Evolutionary conservation across 1,140 invertebrate species (phyloP).

Genomic region (Tetramorium alpestre): DNA sequence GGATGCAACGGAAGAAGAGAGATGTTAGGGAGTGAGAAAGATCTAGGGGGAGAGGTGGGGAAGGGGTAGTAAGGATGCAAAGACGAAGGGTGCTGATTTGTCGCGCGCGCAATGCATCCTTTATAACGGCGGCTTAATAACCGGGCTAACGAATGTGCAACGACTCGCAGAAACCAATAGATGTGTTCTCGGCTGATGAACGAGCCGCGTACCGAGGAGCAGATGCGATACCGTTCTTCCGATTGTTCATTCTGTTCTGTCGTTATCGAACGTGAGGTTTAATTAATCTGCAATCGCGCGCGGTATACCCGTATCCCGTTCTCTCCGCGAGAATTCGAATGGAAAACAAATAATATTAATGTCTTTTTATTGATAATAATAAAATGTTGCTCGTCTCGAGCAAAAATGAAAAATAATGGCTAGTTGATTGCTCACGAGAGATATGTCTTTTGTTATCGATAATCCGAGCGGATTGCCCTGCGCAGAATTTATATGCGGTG

Average conservation of each 20-base stretch:
- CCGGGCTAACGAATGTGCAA: conserved; percentile 68
- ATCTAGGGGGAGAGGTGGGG: too few species aligned
- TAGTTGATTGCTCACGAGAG: neutral
- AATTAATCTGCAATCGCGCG: conserved; percentile 46
- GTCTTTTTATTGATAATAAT: neutral
- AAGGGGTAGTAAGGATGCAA: neutral
- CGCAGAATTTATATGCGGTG: conserved; percentile 1
- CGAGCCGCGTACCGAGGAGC: conserved; percentile 24
- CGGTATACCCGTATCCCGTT: neutral
- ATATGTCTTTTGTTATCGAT: neutral
- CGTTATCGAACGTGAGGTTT: conserved; percentile 38
- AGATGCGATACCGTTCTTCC: conserved; percentile 33
- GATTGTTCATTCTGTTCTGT: conserved; percentile 13
- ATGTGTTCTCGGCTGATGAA: conserved; percentile 41
- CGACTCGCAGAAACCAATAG: conserved; percentile 60
- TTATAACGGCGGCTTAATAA: conserved; percentile 72
- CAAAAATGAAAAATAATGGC: neutral
- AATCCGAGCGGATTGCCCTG: neutral
- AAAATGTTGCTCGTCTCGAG: neutral
- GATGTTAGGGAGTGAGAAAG: neutral
- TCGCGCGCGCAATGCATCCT: conserved; percentile 48
- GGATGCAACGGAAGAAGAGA: conserved; percentile 1
- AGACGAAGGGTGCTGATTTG: conserved; percentile 39
- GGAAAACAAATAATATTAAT: conserved; percentile 12
- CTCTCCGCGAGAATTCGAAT: neutral